These are phyloP conservation scores for Diarsia rubi DNA, from an alignment of 2,888 invertebrate genomes.

Conservation along the genomic window DNA sequence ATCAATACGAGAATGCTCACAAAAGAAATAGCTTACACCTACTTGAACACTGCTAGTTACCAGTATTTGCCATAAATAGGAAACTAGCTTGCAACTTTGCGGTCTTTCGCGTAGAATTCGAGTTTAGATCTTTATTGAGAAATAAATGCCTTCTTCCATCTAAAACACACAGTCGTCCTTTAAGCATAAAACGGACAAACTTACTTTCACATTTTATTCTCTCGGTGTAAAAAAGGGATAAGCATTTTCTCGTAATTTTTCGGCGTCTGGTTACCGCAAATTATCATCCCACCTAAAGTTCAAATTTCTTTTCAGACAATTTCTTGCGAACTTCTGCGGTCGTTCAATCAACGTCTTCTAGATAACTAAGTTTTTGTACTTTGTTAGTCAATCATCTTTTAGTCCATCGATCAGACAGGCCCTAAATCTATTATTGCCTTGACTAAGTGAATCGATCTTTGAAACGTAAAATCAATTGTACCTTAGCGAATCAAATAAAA, in stretches of 20 bases:
- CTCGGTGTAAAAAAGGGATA: constrained; percentile 19
- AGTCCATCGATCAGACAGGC: constrained; percentile 44
- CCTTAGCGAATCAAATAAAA: constrained; percentile 14
- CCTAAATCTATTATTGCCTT: constrained; percentile 34
- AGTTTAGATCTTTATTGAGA: neutral
- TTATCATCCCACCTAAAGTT: constrained; percentile 59
- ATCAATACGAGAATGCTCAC: constrained; percentile 22
- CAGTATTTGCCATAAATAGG: constrained; percentile 6
- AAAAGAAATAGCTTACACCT: constrained; percentile 21
- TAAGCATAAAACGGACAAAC: neutral
- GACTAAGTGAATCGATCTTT: constrained; percentile 17
- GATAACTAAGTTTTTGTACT: constrained; percentile 60
- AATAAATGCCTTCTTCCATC: neutral
- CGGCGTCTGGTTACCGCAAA: constrained; percentile 37
- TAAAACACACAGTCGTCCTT: neutral
- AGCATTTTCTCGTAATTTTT: constrained; percentile 43
- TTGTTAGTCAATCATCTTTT: constrained; percentile 59
- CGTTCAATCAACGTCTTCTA: constrained; percentile 65
- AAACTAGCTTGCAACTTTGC: neutral
- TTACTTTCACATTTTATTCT: constrained; percentile 6
- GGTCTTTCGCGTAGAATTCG: neutral
- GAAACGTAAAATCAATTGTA: constrained; percentile 8
- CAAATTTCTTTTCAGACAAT: constrained; percentile 59
- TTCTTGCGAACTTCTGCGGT: constrained; percentile 49
- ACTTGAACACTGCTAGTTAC: neutral